These are phyloP conservation scores for Autographa gamma DNA, from an alignment of 2,888 invertebrate genomes.

Conservation along the genomic window DNA sequence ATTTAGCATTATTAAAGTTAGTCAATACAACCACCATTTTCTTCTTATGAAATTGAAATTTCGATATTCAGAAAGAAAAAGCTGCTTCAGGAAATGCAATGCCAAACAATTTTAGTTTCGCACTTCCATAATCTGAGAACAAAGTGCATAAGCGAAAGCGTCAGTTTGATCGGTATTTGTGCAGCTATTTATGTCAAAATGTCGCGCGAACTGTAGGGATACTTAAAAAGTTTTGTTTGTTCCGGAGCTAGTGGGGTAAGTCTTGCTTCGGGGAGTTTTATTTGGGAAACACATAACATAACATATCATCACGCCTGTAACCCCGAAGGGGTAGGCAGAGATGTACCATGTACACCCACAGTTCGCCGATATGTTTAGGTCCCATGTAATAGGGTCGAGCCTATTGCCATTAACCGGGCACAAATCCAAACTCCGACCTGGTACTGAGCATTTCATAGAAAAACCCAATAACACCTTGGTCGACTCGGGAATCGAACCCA, in stretches of 20 bases:
- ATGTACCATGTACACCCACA: too few relatives aligned
- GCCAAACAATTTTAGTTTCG: not conserved
- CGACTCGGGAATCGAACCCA: too few relatives aligned
- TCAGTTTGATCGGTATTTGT: conserved; percentile 19
- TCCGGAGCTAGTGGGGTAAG: conserved; percentile 17
- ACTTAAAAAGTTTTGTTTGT: conserved; percentile 40
- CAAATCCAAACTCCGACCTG: too few relatives aligned
- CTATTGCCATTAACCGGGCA: too few relatives aligned
- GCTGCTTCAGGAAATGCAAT: not conserved
- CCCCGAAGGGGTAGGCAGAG: too few relatives aligned
- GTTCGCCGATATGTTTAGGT: too few relatives aligned
- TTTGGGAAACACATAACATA: too few relatives aligned
- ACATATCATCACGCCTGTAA: too few relatives aligned
- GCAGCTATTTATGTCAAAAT: conserved; percentile 25
- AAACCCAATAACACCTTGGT: too few relatives aligned
- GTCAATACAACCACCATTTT: not conserved
- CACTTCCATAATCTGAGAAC: not conserved
- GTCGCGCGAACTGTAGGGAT: conserved; percentile 24
- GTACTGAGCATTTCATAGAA: too few relatives aligned
- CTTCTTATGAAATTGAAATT: not conserved
- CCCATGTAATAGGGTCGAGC: too few relatives aligned
- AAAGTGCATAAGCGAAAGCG: not conserved
- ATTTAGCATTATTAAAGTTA: too few relatives aligned
- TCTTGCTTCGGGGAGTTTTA: conserved; percentile 10
- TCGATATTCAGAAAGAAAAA: not conserved